Conservation (phyloP, 2,888 invertebrate genomes). For the Tetranychus piercei region DNA sequence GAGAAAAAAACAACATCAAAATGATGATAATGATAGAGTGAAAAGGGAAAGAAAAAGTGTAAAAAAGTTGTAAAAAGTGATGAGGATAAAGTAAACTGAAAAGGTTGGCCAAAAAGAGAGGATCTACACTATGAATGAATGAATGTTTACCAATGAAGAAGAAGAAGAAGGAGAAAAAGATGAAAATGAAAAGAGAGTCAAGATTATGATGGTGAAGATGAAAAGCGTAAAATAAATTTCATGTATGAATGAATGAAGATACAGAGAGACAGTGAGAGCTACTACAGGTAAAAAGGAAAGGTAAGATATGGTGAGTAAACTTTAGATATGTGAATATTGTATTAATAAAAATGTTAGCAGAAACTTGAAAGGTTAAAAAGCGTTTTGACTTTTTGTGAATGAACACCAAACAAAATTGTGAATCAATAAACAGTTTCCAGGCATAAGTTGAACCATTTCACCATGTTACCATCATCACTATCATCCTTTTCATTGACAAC, state of each 20-base stretch:
- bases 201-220: too few relatives aligned
- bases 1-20: not conserved
- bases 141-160: not conserved
- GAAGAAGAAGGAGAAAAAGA: not conserved
- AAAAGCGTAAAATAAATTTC: not conserved
- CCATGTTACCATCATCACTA: not conserved
- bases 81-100: not conserved
- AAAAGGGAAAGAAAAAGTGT: not conserved
- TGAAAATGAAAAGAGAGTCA: not conserved
- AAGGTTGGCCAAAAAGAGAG: not conserved
- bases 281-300: not conserved
- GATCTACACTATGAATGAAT: not conserved
- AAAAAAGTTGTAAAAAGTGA: not conserved
- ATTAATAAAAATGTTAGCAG: not conserved
- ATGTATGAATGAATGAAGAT: not conserved
- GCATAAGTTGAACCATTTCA: not conserved
- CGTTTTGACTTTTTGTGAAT: not conserved
- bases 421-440: constrained; percentile 1
- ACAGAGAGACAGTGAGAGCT: not conserved
- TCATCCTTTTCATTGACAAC: not conserved
- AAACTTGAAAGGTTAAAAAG: not conserved
- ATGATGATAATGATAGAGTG: not conserved
- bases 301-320: not conserved
- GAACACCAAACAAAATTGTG: not conserved
- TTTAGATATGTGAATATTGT: not conserved